phyloP scores from a whole-genome alignment of 2,888 invertebrate species.

The Hydrotaea cyrtoneurina region DNA sequence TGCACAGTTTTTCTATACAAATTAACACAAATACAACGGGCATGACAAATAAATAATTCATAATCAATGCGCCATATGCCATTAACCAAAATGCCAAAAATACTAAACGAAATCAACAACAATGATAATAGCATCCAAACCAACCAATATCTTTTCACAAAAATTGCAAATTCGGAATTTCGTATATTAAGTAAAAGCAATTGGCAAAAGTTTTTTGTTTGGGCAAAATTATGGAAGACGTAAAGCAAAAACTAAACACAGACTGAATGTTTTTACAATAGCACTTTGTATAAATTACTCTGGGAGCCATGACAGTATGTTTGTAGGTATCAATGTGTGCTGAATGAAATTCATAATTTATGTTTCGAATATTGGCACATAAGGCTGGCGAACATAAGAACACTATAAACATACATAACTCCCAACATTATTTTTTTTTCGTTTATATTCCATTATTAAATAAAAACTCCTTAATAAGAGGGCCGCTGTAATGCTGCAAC shows the following conservation, averaged over 20 bases:
- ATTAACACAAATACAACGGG: conserved; percentile 1
- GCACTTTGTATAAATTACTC: conserved; percentile 6
- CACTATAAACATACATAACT: no score
- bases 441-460: no score
- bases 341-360: conserved; percentile 14
- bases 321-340: no score
- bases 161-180: neutral
- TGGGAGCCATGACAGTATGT: neutral
- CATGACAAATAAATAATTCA: conserved; percentile 21
- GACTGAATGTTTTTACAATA: neutral
- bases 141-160: neutral
- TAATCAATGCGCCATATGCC: conserved; percentile 26
- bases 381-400: no score
- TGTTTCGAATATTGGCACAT: neutral
- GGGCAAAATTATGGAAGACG: neutral
- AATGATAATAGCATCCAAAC: no score
- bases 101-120: neutral
- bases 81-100: conserved; percentile 5
- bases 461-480: no score
- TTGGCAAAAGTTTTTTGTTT: neutral
- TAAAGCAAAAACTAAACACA: neutral
- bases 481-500: no score
- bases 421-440: no score
- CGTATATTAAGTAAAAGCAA: neutral
- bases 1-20: neutral